Evolutionary conservation across 2,113 vertebrate species (phyloP).

Genomic region (Oreocharis arfaki): DNA sequence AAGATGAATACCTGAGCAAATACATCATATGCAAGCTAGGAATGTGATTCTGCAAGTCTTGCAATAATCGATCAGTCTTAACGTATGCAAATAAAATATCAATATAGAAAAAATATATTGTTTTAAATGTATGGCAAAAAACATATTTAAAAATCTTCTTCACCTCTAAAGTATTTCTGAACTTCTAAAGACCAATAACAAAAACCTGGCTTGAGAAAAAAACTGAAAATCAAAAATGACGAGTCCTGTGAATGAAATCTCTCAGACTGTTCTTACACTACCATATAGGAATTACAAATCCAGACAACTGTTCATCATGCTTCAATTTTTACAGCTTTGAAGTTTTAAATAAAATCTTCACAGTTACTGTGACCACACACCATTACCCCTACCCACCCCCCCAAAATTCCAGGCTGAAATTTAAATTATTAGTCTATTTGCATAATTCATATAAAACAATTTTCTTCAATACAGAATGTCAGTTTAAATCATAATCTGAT

Average conservation of each 20-base stretch:
- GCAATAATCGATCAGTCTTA: background rate
- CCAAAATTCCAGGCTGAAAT: background rate
- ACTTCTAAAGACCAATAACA: background rate
- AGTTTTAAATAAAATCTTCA: background rate
- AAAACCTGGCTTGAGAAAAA: background rate
- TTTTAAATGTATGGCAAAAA: background rate
- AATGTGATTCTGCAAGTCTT: background rate
- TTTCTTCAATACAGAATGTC: background rate
- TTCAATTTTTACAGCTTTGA: background rate
- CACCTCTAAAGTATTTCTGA: background rate
- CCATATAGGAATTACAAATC: background rate
- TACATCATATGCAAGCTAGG: background rate
- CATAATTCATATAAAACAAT: background rate
- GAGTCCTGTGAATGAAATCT: background rate
- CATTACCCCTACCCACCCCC: accelerated
- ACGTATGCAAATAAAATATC: background rate
- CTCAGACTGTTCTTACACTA: background rate
- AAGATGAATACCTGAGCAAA: background rate
- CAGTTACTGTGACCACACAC: background rate
- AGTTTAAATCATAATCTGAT: background rate
- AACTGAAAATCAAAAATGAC: accelerated
- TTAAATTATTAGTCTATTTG: background rate
- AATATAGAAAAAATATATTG: background rate
- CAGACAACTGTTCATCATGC: background rate
- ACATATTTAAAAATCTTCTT: background rate